Evolutionary conservation across 2,113 vertebrate genomes (phyloP).

Genomic region (Oreotragus oreotragus): DNA sequence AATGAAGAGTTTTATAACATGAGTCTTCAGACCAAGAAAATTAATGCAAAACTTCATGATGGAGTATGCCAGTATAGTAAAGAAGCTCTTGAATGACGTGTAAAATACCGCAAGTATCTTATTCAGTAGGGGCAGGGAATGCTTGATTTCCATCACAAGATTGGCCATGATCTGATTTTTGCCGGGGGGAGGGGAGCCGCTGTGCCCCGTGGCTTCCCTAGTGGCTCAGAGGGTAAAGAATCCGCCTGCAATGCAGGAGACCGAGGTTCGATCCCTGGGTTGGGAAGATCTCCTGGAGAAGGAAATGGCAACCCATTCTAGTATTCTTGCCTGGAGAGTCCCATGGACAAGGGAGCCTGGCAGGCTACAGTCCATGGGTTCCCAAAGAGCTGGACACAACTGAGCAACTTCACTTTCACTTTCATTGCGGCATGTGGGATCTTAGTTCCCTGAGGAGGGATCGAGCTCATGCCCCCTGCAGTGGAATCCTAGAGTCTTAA

Average conservation of each 20-base stretch:
- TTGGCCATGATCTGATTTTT: neutral
- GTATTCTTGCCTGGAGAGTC: neutral
- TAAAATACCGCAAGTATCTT: neutral
- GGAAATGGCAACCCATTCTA: neutral
- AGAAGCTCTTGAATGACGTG: neutral
- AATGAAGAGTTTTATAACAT: conserved; percentile 86
- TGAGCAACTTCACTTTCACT: neutral
- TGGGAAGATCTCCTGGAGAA: neutral
- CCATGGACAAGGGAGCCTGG: neutral
- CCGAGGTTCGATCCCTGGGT: neutral
- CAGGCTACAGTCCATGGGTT: neutral
- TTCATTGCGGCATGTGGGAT: neutral
- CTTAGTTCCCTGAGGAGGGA: neutral
- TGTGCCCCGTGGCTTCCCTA: neutral
- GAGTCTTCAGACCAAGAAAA: conserved; percentile 83
- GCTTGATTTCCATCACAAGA: neutral
- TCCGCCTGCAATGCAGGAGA: neutral
- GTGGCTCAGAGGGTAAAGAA: neutral
- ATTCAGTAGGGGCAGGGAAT: neutral
- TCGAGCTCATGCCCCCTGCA: neutral
- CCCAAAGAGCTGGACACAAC: neutral
- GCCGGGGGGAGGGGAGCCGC: accelerated
- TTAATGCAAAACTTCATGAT: neutral
- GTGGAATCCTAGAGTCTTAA: neutral
- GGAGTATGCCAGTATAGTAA: neutral